Base-by-base conservation (phyloP, 2,797 vertebrate species). In the Xerus rutilus region DNA sequence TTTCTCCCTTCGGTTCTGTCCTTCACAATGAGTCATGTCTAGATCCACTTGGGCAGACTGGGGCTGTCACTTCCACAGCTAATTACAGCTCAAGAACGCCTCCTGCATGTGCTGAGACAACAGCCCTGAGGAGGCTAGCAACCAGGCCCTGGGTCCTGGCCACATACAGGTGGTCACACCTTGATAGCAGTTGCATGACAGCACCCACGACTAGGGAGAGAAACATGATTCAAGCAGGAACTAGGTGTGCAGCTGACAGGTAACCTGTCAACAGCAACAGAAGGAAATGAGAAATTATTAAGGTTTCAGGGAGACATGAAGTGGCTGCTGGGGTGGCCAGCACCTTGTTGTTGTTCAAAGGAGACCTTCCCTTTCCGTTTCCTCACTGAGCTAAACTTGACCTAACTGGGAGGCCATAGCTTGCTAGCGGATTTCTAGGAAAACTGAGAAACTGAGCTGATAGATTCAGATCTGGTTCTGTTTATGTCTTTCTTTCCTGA, bases 11-110 rank as follows among this genome's bases (percentile, higher is more conserved):
- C 54, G 74, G 52, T 85, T 89, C 72, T 65, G 43, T 79, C 82
- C 79, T 89, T 79, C 64, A 2, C 32, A 28, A 25, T 95, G 95
- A 97, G 81, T 96, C 96, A 94, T 7, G 52, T 91, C 95, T 93
- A 28, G 5, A 49, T 86, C 49, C 17, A 91, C 67, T 88, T 74
- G 86, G 14, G 21, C 49, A 72, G 52, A 47, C 28, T 25, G 0
- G 4, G 86, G 72, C n/a, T 89, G 67, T 62, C 21, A 3, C 70
- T 76, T 90, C 89, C 79, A 73, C 18, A 1, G 1, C 65, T 82
- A 54, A 92, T 84, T 85, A 86, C 7, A 14, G 79, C 81, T 72
- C 35, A 17, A 59, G 47, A 54, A 64, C 1, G 5, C 84, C 67
- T 78, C 86, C 70, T 0, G 4, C 6, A 8, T 59, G 23, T 43